phyloP scores from a whole-genome alignment of 2,888 invertebrate species.

The Amorpha juglandis region DNA sequence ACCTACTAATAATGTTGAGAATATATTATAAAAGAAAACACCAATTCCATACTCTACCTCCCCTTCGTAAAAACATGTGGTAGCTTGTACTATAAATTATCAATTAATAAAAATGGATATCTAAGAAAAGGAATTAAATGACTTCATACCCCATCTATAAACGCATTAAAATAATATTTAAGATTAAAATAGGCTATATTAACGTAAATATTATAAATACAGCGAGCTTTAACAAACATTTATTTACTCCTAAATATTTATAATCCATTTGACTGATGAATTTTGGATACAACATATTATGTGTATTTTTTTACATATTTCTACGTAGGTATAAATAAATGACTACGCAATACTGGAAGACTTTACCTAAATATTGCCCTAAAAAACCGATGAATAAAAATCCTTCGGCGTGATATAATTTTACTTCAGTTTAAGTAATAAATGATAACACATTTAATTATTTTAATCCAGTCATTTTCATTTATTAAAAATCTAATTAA shows the following conservation, averaged over 20 bases:
- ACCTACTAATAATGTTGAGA: too few species aligned
- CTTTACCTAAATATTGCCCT: not conserved
- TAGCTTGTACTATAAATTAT: too few species aligned
- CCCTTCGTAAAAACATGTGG: too few species aligned
- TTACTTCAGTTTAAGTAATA: not conserved
- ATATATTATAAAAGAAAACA: too few species aligned
- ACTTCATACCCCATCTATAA: not conserved
- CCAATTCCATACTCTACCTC: too few species aligned
- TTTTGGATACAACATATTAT: slow-evolving; percentile 20
- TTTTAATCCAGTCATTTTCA: not conserved
- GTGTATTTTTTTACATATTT: not conserved
- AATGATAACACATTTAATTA: not conserved
- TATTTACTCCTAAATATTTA: slow-evolving; percentile 35
- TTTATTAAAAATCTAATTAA: not conserved
- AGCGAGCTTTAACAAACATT: slow-evolving; percentile 37
- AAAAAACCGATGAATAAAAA: not conserved
- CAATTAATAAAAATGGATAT: too few species aligned
- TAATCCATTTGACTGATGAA: slow-evolving; percentile 59
- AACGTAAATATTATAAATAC: slow-evolving; percentile 27
- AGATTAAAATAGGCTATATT: not conserved
- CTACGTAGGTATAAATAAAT: not conserved
- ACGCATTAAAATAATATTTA: not conserved
- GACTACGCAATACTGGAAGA: not conserved
- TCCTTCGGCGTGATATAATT: not conserved
- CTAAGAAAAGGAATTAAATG: not conserved